Evolutionary conservation across 2,797 vertebrate species (phyloP).

Genomic region (Macropodus opercularis): DNA sequence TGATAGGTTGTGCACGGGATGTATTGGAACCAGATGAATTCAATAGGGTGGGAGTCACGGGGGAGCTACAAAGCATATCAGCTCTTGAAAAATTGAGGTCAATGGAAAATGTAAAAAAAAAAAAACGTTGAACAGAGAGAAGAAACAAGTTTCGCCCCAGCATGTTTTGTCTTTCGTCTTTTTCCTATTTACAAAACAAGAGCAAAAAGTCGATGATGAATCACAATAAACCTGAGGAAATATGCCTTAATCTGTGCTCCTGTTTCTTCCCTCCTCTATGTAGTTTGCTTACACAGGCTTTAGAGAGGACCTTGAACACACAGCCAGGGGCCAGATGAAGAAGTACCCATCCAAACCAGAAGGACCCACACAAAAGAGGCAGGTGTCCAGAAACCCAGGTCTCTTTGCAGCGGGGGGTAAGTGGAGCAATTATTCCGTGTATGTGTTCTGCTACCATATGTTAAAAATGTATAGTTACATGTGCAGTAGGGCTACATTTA

Average conservation of each 20-base stretch:
- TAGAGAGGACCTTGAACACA: constrained; percentile 65
- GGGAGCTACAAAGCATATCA: constrained; percentile 83
- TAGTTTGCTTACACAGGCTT: constrained; percentile 63
- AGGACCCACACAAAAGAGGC: constrained; percentile 69
- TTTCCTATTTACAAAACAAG: constrained; percentile 39
- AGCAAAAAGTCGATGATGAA: constrained; percentile 49
- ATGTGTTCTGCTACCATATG: constrained; percentile 28
- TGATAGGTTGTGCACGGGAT: constrained; percentile 84
- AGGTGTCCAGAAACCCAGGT: constrained; percentile 71
- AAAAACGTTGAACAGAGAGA: constrained; percentile 42
- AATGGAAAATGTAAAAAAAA: constrained; percentile 71
- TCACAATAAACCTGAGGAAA: constrained; percentile 44
- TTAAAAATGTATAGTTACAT: neutral
- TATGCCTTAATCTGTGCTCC: constrained; percentile 35
- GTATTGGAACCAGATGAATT: constrained; percentile 87
- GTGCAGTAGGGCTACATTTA: constrained; percentile 11
- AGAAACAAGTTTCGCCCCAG: constrained; percentile 66
- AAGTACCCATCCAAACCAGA: constrained; percentile 58
- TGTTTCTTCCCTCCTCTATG: constrained; percentile 31
- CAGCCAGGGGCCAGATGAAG: constrained; percentile 66
- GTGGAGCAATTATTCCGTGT: constrained; percentile 56
- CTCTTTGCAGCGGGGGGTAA: constrained; percentile 68
- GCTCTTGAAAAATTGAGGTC: constrained; percentile 85
- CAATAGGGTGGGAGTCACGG: constrained; percentile 79
- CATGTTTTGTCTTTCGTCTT: constrained; percentile 38